A percentile compares a stretch with the other conserved stretches of the same genome.
Evolutionary conservation across 2,888 invertebrate species (phyloP).

Genomic region (Drosophila monieri): DNA sequence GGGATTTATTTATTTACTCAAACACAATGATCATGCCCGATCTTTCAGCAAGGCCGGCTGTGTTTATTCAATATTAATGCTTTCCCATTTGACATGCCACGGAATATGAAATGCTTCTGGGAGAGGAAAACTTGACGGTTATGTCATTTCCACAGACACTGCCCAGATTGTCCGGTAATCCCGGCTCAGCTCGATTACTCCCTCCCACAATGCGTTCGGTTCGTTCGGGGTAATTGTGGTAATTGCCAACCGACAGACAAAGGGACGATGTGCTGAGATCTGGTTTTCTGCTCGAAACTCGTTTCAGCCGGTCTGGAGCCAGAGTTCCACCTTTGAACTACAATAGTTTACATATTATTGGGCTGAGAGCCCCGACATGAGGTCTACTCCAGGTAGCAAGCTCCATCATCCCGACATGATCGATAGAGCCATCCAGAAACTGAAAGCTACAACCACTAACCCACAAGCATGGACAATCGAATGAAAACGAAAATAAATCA

Average conservation of each 20-base stretch:
- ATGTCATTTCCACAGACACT: conserved; percentile 41
- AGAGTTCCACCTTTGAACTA: conserved; percentile 16
- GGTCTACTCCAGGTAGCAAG: background rate
- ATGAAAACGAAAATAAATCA: conserved; percentile 53
- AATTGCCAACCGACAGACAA: conserved; percentile 57
- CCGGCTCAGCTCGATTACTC: conserved; percentile 48
- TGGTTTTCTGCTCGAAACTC: conserved; percentile 40
- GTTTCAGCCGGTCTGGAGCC: conserved; percentile 43
- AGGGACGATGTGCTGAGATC: conserved; percentile 38
- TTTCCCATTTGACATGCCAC: background rate
- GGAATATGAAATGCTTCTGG: conserved; percentile 16
- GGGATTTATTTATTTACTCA: conserved; percentile 46
- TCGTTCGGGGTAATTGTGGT: conserved; percentile 50
- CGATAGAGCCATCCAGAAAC: conserved; percentile 13
- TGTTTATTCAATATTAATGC: conserved; percentile 23
- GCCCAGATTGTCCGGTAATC: conserved; percentile 24
- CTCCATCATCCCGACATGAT: conserved; percentile 13
- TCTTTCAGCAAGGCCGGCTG: background rate
- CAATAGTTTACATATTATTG: background rate
- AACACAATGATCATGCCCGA: background rate
- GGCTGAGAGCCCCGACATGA: too few relatives aligned
- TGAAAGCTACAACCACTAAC: background rate
- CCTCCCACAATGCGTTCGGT: conserved; percentile 58
- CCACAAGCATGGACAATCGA: conserved; percentile 2
- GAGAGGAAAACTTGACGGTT: conserved; percentile 32